These are phyloP conservation scores for Tiliacea aurago DNA, from an alignment of 2,888 invertebrate genomes.

Conservation along the genomic window DNA sequence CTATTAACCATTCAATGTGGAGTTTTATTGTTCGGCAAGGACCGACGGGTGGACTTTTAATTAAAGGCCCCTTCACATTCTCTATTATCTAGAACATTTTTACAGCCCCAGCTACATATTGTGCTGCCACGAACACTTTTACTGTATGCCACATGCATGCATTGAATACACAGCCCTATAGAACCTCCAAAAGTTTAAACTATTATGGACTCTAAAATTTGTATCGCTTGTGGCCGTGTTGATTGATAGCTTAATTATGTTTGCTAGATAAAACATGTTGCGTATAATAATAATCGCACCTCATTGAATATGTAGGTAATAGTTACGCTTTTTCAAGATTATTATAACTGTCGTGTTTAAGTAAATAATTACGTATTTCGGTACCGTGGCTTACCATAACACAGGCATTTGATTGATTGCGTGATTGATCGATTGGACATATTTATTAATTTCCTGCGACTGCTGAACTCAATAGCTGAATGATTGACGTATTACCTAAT, in stretches of 20 bases:
- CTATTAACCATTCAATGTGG: conserved; percentile 80
- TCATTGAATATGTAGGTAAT: conserved; percentile 33
- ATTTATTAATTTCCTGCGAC: conserved; percentile 43
- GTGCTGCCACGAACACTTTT: conserved; percentile 54
- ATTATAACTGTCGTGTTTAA: conserved; percentile 13
- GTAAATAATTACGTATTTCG: conserved; percentile 32
- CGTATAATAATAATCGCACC: conserved; percentile 34
- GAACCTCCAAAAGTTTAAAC: conserved; percentile 3
- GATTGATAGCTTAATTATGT: conserved; percentile 57
- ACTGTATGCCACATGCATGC: conserved; percentile 31
- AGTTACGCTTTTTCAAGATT: conserved; percentile 39
- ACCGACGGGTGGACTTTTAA: conserved; percentile 86
- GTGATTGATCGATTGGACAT: conserved; percentile 40
- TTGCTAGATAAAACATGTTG: conserved; percentile 47
- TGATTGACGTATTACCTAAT: conserved; percentile 55
- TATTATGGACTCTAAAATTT: conserved; percentile 33
- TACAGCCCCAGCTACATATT: conserved; percentile 77
- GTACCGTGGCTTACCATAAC: conserved; percentile 25
- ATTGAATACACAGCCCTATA: conserved; percentile 32
- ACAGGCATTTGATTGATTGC: conserved; percentile 40
- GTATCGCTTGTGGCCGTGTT: conserved; percentile 27
- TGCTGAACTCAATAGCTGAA: conserved; percentile 17
- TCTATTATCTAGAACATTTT: conserved; percentile 86
- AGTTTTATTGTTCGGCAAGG: conserved; percentile 84
- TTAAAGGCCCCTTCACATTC: conserved; percentile 86